phyloP scores from a whole-genome alignment of 2,797 vertebrate species.

The Pipistrellus nathusii region DNA sequence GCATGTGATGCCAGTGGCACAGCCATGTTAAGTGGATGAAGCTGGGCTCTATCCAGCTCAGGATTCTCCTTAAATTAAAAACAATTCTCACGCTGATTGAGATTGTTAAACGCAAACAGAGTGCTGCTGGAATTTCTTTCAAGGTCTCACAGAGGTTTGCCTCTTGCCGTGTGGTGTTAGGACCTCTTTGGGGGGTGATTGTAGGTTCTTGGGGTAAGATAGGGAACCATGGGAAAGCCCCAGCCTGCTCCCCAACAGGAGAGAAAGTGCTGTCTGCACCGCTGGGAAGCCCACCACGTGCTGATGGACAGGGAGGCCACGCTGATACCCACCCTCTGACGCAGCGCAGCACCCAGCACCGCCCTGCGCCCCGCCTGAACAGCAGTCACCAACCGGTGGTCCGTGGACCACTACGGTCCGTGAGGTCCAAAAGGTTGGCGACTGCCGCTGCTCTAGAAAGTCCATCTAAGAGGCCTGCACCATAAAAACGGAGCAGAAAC shows the following conservation, averaged over 20 bases:
- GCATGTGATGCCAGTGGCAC: background rate
- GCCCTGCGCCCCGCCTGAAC: too few relatives aligned
- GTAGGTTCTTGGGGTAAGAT: background rate
- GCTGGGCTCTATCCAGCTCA: background rate
- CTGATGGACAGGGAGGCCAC: accelerated
- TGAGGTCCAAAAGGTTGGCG: too few relatives aligned
- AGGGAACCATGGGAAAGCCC: background rate
- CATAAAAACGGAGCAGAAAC: background rate
- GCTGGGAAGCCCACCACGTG: background rate
- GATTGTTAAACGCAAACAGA: background rate
- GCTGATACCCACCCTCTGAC: accelerated
- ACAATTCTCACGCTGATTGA: background rate
- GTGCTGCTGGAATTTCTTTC: background rate
- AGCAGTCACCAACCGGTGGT: too few relatives aligned
- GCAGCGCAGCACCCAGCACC: too few relatives aligned
- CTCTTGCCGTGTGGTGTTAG: background rate
- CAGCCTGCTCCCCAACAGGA: background rate
- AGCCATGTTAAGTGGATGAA: accelerated
- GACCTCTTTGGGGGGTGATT: background rate
- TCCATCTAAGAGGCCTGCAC: background rate
- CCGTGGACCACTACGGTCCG: too few relatives aligned
- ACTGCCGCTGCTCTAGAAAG: background rate
- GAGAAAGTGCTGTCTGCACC: background rate
- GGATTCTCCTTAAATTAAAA: background rate
- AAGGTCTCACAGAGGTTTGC: background rate